Conservation (phyloP, 2,113 vertebrate species). For the Meleagris gallopavo region DNA sequence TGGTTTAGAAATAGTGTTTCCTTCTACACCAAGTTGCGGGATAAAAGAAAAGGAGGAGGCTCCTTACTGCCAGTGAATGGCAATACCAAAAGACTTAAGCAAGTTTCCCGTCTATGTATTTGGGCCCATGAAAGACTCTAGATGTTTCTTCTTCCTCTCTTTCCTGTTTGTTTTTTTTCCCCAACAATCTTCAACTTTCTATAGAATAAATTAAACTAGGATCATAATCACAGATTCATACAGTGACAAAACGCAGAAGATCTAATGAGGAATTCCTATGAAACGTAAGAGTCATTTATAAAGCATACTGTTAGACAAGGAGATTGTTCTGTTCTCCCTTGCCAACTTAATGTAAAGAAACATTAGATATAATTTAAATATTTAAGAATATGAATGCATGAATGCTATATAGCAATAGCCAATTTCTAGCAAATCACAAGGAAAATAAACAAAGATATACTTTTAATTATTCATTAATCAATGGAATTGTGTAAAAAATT, state of each 20-base stretch:
- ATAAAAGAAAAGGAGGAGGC: constrained; percentile 84
- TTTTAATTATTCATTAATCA: constrained; percentile 7
- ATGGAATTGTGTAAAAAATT: constrained; percentile 17
- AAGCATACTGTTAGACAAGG: constrained; percentile 44
- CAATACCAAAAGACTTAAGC: constrained; percentile 79
- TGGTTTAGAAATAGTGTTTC: constrained; percentile 87
- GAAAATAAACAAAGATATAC: constrained; percentile 22
- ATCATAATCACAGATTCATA: constrained; percentile 46
- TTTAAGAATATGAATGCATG: neutral
- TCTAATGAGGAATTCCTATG: constrained; percentile 56
- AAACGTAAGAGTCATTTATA: constrained; percentile 29
- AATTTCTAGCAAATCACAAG: neutral
- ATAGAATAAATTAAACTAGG: constrained; percentile 71
- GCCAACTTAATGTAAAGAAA: constrained; percentile 15
- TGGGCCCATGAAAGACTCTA: constrained; percentile 75
- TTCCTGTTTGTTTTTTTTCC: constrained; percentile 64
- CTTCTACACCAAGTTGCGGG: constrained; percentile 78
- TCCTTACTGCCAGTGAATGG: constrained; percentile 81
- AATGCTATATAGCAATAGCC: constrained; percentile 11
- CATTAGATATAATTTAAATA: neutral
- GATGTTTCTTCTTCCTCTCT: constrained; percentile 77
- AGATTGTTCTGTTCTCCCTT: neutral
- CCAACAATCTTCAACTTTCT: constrained; percentile 62
- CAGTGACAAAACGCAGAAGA: constrained; percentile 54
- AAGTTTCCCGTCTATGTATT: constrained; percentile 76